Conservation (phyloP, 2,113 vertebrate species). For the Puntigrus tetrazona region DNA sequence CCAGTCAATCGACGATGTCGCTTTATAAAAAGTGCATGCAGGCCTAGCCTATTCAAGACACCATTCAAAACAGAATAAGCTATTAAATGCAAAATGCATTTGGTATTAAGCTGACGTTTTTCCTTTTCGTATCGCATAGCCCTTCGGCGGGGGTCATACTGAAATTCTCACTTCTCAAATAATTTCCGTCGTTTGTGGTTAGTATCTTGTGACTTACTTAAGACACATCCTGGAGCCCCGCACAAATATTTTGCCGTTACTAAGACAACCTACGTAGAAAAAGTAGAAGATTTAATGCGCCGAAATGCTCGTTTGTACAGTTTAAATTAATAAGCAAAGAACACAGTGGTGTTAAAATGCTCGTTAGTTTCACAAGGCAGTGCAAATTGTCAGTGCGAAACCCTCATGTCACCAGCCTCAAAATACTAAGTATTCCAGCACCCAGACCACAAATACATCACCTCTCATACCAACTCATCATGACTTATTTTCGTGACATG, state of each 20-base stretch:
- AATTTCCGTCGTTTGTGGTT: neutral
- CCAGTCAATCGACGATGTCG: neutral
- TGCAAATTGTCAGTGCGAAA: neutral
- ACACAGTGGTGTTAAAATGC: neutral
- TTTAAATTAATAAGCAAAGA: neutral
- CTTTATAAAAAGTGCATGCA: neutral
- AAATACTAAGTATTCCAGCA: constrained; percentile 17
- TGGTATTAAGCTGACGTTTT: neutral
- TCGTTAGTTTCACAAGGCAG: constrained; percentile 11
- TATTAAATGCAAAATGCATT: neutral
- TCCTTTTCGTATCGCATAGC: neutral
- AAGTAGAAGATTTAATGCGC: neutral
- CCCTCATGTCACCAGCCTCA: neutral
- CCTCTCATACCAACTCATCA: neutral
- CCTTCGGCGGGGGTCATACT: too few relatives aligned
- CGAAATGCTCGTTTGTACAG: neutral
- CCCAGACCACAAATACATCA: constrained; percentile 26
- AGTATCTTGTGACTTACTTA: neutral
- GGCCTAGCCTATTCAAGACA: neutral
- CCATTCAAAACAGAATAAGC: neutral
- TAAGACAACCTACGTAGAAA: neutral
- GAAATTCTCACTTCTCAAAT: neutral
- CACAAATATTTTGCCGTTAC: neutral
- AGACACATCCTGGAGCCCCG: neutral
- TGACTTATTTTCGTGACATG: neutral